phyloP scores from a whole-genome alignment of 2,888 invertebrate genomes.

The Achlya flavicornis region DNA sequence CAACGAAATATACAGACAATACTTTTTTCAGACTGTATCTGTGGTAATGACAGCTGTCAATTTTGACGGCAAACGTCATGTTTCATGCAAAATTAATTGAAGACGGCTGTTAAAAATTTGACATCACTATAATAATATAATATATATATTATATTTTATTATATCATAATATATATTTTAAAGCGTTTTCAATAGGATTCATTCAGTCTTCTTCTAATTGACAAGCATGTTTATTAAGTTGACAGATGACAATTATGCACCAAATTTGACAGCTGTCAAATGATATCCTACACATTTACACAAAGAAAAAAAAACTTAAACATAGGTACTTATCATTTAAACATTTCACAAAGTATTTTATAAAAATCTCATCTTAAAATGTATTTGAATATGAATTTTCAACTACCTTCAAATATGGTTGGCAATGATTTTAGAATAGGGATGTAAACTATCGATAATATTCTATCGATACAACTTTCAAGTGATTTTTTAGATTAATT shows the following conservation, averaged over 20 bases:
- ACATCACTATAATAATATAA: neutral
- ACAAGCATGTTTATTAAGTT: neutral
- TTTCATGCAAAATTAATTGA: too few species aligned
- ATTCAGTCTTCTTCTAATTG: slow-evolving; percentile 5
- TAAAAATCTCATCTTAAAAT: slow-evolving; percentile 4
- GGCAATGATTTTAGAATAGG: neutral
- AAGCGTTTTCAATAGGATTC: slow-evolving; percentile 9
- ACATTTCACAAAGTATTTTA: slow-evolving; percentile 2
- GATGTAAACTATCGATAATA: neutral
- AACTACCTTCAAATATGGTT: neutral
- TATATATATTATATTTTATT: too few species aligned
- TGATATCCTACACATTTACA: neutral
- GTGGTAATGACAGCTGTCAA: slow-evolving; percentile 2
- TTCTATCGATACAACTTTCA: neutral
- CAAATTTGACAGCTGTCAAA: slow-evolving; percentile 1
- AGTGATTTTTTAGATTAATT: neutral
- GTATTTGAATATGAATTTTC: neutral
- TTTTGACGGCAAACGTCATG: neutral
- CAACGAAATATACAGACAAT: slow-evolving; percentile 11
- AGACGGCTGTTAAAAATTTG: neutral
- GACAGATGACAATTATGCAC: neutral
- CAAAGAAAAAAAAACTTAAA: neutral
- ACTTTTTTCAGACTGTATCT: neutral
- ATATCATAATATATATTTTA: neutral
- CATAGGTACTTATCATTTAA: neutral